These are phyloP conservation scores for Pituophis catenifer DNA, from an alignment of 2,113 vertebrate species.

Conservation along the genomic window DNA sequence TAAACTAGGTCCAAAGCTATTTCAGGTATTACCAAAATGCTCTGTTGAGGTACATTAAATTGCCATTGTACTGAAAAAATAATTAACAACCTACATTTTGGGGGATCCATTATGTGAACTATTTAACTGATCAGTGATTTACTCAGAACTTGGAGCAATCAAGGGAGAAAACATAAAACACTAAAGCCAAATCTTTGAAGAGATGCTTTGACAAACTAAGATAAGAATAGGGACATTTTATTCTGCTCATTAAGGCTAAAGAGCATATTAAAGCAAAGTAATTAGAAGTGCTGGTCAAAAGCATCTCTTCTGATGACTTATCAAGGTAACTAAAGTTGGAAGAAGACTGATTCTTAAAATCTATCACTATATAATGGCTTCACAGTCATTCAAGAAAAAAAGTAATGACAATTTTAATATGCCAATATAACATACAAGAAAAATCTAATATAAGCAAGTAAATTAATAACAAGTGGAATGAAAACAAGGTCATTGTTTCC, in stretches of 20 bases:
- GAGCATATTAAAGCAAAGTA: constrained; percentile 45
- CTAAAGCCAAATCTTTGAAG: constrained; percentile 68
- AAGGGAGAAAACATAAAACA: constrained; percentile 66
- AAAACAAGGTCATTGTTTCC: not conserved
- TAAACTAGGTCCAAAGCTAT: constrained; percentile 57
- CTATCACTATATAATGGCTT: not conserved
- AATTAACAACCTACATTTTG: constrained; percentile 67
- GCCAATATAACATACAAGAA: not conserved
- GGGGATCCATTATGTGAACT: constrained; percentile 64
- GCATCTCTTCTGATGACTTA: constrained; percentile 18
- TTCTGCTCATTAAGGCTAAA: constrained; percentile 42
- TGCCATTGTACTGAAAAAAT: constrained; percentile 62
- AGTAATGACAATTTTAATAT: not conserved
- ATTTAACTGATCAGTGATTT: constrained; percentile 70
- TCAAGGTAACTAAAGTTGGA: constrained; percentile 4
- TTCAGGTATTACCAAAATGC: constrained; percentile 57
- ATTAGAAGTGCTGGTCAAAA: constrained; percentile 31
- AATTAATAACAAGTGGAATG: not conserved
- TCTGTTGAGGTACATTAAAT: constrained; percentile 60
- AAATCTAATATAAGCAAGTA: not conserved
- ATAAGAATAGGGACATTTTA: constrained; percentile 56
- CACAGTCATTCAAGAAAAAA: not conserved
- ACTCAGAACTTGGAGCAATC: constrained; percentile 69
- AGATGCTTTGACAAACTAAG: constrained; percentile 59
- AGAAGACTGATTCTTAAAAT: not conserved